Evolutionary conservation across 2,113 vertebrate genomes (phyloP).

Genomic region (Dipodomys ordii): DNA sequence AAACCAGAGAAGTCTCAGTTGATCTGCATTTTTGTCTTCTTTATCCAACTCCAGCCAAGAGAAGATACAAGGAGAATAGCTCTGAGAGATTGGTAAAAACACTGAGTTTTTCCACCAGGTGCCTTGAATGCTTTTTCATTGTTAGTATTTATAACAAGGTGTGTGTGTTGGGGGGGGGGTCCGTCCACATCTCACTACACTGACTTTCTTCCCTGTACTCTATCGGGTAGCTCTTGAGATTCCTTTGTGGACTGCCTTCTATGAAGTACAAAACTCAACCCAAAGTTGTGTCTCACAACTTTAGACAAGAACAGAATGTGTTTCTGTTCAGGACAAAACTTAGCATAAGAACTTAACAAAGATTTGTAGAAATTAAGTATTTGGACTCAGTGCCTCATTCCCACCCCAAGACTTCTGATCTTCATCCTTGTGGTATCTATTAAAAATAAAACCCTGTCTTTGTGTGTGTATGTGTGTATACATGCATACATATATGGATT

Average conservation of each 20-base stretch:
- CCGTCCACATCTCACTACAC: background rate
- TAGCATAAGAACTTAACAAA: background rate
- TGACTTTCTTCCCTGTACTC: background rate
- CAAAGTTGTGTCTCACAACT: background rate
- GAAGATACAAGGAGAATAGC: background rate
- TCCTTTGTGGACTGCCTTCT: background rate
- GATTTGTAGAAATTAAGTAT: background rate
- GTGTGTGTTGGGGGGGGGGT: too few relatives aligned
- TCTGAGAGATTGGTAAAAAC: background rate
- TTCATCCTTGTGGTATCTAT: background rate
- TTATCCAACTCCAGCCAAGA: background rate
- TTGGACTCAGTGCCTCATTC: background rate
- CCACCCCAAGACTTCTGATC: background rate
- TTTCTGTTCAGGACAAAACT: background rate
- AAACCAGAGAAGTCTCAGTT: background rate
- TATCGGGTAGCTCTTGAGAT: too few relatives aligned
- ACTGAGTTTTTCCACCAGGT: background rate
- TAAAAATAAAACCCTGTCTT: background rate
- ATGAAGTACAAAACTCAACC: background rate
- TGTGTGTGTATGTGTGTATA: background rate
- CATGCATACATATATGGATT: too few relatives aligned
- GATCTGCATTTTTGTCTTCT: background rate
- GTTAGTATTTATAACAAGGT: background rate
- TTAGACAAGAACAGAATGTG: too few relatives aligned
- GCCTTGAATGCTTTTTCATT: background rate